These are phyloP conservation scores for Mesorhabditis sp. DNA, from an alignment of 2,888 invertebrate genomes.

Conservation along the genomic window DNA sequence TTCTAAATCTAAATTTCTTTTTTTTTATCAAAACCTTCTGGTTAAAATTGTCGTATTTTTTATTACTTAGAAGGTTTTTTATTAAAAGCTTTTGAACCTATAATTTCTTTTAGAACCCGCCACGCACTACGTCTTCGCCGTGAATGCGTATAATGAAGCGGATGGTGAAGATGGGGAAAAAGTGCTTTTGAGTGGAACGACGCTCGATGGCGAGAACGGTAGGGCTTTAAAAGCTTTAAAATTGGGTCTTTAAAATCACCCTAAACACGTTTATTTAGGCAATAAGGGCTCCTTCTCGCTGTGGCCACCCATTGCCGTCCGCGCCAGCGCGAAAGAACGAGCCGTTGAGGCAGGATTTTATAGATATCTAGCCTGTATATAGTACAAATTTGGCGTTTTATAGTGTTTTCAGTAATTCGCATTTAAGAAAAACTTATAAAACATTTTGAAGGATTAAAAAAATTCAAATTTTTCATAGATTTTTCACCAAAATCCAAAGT, in stretches of 20 bases:
- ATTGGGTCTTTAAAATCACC: conserved; percentile 5
- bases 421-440: too few relatives aligned
- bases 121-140: conserved; percentile 53
- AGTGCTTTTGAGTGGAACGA: conserved; percentile 39
- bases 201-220: conserved; percentile 10
- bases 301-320: conserved; percentile 44
- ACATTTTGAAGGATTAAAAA: too few relatives aligned
- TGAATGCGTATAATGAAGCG: conserved; percentile 56
- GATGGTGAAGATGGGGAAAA: conserved; percentile 53
- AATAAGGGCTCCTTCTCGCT: conserved; percentile 11
- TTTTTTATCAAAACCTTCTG: too few relatives aligned
- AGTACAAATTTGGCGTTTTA: too few relatives aligned
- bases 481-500: too few relatives aligned
- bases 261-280: not conserved
- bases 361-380: too few relatives aligned
- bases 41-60: too few relatives aligned
- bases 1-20: too few relatives aligned
- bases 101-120: conserved; percentile 27
- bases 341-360: conserved; percentile 32
- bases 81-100: not conserved
- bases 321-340: conserved; percentile 23
- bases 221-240: conserved; percentile 2
- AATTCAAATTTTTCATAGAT: too few relatives aligned
- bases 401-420: too few relatives aligned
- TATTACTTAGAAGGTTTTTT: not conserved